Conservation (phyloP, 2,888 invertebrate species). For the Drosophila histrio region DNA sequence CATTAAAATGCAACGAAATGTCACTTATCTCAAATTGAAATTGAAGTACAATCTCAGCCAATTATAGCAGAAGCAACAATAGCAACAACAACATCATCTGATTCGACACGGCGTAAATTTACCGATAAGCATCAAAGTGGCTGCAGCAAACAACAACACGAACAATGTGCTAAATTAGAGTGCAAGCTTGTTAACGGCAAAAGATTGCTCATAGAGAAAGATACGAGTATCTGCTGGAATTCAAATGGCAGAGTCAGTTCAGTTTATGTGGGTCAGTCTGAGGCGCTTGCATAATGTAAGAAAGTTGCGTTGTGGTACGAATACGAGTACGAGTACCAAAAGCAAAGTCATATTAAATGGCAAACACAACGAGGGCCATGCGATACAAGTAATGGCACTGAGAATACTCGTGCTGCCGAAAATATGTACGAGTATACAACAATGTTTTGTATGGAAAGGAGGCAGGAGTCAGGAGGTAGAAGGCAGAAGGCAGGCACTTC, state of each 20-base stretch:
- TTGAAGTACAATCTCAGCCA: slow-evolving; percentile 66
- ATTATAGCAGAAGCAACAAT: slow-evolving; percentile 42
- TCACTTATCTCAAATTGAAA: slow-evolving; percentile 79
- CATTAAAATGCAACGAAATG: slow-evolving; percentile 81
- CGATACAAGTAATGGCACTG: slow-evolving; percentile 61
- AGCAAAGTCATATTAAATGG: slow-evolving; percentile 71
- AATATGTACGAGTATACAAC: slow-evolving; percentile 16
- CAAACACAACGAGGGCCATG: slow-evolving; percentile 26
- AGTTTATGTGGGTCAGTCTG: slow-evolving; percentile 49
- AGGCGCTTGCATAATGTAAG: slow-evolving; percentile 65
- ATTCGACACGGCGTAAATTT: slow-evolving; percentile 69
- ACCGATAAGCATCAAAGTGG: slow-evolving; percentile 57
- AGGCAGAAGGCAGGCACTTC: slow-evolving; percentile 35
- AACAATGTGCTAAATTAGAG: slow-evolving; percentile 61
- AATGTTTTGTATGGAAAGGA: background rate
- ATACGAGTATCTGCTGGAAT: slow-evolving; percentile 24
- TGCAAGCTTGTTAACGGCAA: slow-evolving; percentile 74
- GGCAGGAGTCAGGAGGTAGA: background rate
- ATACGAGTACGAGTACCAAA: background rate
- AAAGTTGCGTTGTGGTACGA: slow-evolving; percentile 11
- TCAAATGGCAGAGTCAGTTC: slow-evolving; percentile 32
- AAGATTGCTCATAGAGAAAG: slow-evolving; percentile 58
- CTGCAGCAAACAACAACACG: slow-evolving; percentile 43
- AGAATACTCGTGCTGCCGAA: slow-evolving; percentile 37
- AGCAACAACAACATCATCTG: slow-evolving; percentile 37